Evolutionary conservation across 2,113 vertebrate species (phyloP), one percentile per base, ranked within the genome.

Genomic region (Peromyscus californicus): DNA sequence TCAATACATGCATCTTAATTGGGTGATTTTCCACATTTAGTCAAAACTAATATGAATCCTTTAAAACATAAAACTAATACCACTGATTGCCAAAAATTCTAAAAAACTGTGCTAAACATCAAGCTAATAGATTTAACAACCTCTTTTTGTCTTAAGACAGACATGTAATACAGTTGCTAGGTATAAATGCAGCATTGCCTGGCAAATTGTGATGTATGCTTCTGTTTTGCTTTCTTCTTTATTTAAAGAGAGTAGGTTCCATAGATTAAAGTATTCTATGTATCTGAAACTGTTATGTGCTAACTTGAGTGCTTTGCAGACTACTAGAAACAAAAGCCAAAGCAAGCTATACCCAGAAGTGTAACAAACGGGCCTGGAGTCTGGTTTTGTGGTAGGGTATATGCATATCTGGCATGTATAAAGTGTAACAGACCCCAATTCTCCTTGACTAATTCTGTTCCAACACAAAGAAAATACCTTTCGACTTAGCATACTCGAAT

Each of bases 61-160:
- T 75, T 85, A 5, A 97, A 95, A 96, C 79, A 39, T 93, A 96
- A 84, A 91, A 83, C 63, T 67, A 95, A 63, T 16, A 72, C 33
- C 13, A 89, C 22, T 91, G 92, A 93, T 39, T 39, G 24, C 54
- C n/a, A 92, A 89, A 74, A 69, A 92, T 78, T 86, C 83, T 86
- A 84, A 72, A 89, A 78, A 96, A 93, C 33, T 67, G n/a, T 95
- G 97, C 93, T 96, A 96, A 96, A n/a, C 87, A 70, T 75, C 86
- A 93, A 94, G 76, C 67, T 95, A 95, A 93, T 74, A 97, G 94
- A 96, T 63, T 97, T 97, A 93, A 92, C 83, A 92, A 90, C 95
- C 67, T 93, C 75, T 89, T 96, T 97, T 97, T 92, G 93, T 97
- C 48, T 92, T 96, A 92, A 97, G 94, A 96, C 92, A 98, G 93